Conservation (phyloP, 2,797 vertebrate genomes). For the Diplodus puntazzo region DNA sequence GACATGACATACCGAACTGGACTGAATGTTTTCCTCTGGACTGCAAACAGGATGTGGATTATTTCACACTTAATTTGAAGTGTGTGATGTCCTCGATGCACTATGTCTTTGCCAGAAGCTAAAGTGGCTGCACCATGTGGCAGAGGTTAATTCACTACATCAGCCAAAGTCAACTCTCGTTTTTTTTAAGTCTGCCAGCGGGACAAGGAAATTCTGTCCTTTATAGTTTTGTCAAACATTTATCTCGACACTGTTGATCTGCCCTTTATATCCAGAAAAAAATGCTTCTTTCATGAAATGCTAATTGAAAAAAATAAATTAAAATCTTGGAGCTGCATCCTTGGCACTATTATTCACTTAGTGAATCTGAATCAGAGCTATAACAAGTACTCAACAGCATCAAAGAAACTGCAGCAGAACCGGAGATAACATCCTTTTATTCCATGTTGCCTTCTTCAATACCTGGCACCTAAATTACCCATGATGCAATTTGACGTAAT, state of each 20-base stretch:
- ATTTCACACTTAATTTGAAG: constrained; percentile 21
- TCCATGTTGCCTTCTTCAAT: background rate
- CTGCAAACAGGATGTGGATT: constrained; percentile 14
- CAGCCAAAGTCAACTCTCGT: constrained; percentile 11
- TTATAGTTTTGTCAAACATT: background rate
- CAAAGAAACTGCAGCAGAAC: too few species aligned
- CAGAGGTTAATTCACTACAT: constrained; percentile 29
- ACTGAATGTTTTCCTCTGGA: constrained; percentile 6
- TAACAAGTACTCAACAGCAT: too few species aligned
- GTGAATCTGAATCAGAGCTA: background rate
- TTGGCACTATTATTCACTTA: background rate
- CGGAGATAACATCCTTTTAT: background rate
- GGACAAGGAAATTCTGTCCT: background rate
- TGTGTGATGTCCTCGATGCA: constrained; percentile 40
- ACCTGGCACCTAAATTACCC: background rate
- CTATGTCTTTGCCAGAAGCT: constrained; percentile 37
- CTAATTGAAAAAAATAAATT: background rate
- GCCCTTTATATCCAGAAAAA: background rate
- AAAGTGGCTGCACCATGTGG: constrained; percentile 18
- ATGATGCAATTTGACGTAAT: background rate
- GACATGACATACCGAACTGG: background rate
- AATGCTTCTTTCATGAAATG: background rate
- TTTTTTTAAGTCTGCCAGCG: background rate
- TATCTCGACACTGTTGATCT: background rate
- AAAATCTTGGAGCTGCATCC: background rate